Conservation (phyloP, 2,113 vertebrate species). For the Microcebus jonahi region DNA sequence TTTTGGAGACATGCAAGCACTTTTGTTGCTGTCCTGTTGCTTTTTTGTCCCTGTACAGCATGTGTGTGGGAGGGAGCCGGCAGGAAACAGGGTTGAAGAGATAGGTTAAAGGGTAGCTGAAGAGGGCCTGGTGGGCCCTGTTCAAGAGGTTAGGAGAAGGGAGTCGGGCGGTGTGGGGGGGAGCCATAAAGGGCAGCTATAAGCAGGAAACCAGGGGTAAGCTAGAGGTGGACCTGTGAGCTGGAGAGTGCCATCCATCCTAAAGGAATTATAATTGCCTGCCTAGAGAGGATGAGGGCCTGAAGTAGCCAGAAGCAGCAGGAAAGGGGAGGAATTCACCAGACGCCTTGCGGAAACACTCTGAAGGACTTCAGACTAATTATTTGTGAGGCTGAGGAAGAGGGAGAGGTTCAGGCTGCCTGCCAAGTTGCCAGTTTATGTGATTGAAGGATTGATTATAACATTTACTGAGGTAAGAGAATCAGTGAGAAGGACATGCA, state of each 20-base stretch:
- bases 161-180: neutral
- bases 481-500: neutral
- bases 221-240: neutral
- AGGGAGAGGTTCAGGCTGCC: constrained; percentile 50
- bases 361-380: constrained; percentile 25
- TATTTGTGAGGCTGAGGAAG: constrained; percentile 33
- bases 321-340: constrained; percentile 31
- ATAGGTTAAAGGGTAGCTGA: neutral
- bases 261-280: neutral
- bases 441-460: constrained; percentile 17
- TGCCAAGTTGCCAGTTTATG: constrained; percentile 44
- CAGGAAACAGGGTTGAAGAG: constrained; percentile 1
- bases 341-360: neutral
- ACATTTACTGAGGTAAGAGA: neutral
- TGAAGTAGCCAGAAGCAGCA: neutral
- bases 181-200: neutral
- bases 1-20: neutral
- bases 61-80: neutral
- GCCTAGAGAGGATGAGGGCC: neutral
- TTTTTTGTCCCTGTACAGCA: neutral
- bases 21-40: neutral
- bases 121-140: neutral
- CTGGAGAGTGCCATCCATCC: neutral
- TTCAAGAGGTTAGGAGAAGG: neutral
- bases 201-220: neutral